Evolutionary conservation across 2,888 invertebrate genomes (phyloP), one percentile per base, ranked within the genome.

Genomic region (Epistrophella euchroma): DNA sequence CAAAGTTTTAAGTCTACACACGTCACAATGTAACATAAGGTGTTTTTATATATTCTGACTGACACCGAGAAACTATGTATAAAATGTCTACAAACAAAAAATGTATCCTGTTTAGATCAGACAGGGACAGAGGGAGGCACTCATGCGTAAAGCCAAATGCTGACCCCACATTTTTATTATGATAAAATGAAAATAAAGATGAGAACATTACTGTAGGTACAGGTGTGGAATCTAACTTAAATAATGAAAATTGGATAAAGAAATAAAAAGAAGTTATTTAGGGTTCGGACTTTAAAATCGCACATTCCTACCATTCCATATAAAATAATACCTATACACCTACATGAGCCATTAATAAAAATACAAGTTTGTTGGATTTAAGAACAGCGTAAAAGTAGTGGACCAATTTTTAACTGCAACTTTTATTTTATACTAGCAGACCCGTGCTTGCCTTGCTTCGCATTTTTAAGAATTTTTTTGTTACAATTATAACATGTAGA

Each of bases 141-240:
- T 82, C 85, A 86, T 64, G 82, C 82, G 73, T 84, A 40, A 75
- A 84, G 78, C 40, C 81, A 58, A 77, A 17, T 58, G 55, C 45
- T 82, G 66, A 73, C 82, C 82, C 72, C 72, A 50, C 43, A 68
- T 50, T 50, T 13, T 64, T 28, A 32, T 70, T 66, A 19, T 47
- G 15, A 50, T 15, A 50, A 60, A 60, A 35, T 50, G 52, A 22
- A 19, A 47, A 55, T 73, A 56, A 25, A 13, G 22, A 80, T 50
- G 73, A n/a, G 45, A 74, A 47, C 68, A 68, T 19, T 58, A 40
- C 40, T 55, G 52, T 28, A 35, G 15, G 37, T 11, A 62, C 76
- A 60, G 52, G 80, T 81, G 81, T 71, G 62, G 71, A 62, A 37
- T 52, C 45, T 60, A 76, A 52, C 15, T 19, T 0, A 28, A 58